These are phyloP conservation scores for Lamellibrachia satsuma DNA, from an alignment of 2,888 invertebrate genomes.

Conservation along the genomic window DNA sequence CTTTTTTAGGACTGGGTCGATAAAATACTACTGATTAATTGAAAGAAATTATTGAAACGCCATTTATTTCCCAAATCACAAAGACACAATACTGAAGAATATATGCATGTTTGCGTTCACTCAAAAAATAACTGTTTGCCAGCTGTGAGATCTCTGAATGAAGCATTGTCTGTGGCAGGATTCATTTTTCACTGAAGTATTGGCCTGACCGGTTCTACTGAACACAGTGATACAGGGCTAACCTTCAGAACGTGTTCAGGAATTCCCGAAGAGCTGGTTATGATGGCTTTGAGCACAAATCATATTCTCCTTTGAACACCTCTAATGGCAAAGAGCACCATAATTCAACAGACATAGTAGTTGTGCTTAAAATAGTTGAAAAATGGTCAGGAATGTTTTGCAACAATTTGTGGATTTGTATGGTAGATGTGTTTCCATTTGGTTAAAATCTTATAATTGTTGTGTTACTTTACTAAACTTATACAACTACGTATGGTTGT, in stretches of 20 bases:
- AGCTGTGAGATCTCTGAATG: background rate
- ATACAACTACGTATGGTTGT: background rate
- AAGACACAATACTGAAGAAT: background rate
- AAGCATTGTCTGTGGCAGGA: background rate
- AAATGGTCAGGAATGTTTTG: background rate
- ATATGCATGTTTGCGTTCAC: background rate
- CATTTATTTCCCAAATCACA: background rate
- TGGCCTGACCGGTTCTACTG: too few species aligned
- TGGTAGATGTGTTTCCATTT: background rate
- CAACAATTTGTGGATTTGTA: background rate
- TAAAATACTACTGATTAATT: background rate
- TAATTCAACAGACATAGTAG: background rate
- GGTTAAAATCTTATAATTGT: background rate
- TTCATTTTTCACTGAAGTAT: background rate
- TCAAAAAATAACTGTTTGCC: background rate
- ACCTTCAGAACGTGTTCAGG: background rate
- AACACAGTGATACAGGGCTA: background rate
- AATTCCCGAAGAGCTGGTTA: background rate
- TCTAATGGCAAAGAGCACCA: background rate
- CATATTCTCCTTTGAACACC: background rate
- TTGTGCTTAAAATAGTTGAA: constrained; percentile 3
- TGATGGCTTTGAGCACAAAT: background rate
- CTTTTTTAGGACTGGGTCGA: background rate
- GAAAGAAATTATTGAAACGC: background rate
- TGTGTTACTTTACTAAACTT: background rate